A percentile compares a stretch with the other conserved stretches of the same genome.
These are phyloP conservation scores for Sceloporus undulatus DNA, from an alignment of 2,113 vertebrate species.

Conservation along the genomic window DNA sequence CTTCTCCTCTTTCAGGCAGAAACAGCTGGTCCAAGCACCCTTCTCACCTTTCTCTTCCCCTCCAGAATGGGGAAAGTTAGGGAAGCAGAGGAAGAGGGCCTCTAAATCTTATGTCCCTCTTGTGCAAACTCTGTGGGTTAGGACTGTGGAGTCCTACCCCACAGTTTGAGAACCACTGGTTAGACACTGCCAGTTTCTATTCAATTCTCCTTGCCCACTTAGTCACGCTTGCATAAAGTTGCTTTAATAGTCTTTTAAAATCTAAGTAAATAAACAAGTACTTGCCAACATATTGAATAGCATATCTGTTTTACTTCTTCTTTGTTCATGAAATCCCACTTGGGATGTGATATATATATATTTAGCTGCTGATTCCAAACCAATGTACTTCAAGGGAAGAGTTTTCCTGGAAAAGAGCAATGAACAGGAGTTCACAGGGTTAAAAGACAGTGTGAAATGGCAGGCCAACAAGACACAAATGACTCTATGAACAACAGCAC, in stretches of 20 bases:
- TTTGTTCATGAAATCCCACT: not conserved
- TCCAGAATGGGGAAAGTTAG: no score
- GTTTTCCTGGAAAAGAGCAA: not conserved
- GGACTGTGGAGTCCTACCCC: no score
- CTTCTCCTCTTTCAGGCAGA: no score
- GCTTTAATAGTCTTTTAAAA: constrained; percentile 23
- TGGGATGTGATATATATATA: not conserved
- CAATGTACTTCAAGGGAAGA: not conserved
- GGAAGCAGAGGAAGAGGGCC: no score
- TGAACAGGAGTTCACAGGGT: not conserved
- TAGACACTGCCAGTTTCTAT: not conserved
- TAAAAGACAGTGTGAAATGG: not conserved
- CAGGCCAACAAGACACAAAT: not conserved
- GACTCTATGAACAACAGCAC: not conserved
- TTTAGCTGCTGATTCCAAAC: not conserved
- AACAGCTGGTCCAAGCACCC: no score
- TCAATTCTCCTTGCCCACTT: not conserved
- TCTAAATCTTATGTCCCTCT: no score
- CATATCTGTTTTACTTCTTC: not conserved
- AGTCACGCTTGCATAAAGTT: not conserved
- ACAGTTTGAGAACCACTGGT: no score
- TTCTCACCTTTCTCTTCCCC: no score
- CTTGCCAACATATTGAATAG: not conserved
- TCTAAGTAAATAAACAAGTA: not conserved
- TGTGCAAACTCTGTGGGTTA: no score